A percentile compares a stretch with the other conserved stretches of the same genome.
Conservation (phyloP, 2,113 vertebrate species). For the Paramormyrops kingsleyae region DNA sequence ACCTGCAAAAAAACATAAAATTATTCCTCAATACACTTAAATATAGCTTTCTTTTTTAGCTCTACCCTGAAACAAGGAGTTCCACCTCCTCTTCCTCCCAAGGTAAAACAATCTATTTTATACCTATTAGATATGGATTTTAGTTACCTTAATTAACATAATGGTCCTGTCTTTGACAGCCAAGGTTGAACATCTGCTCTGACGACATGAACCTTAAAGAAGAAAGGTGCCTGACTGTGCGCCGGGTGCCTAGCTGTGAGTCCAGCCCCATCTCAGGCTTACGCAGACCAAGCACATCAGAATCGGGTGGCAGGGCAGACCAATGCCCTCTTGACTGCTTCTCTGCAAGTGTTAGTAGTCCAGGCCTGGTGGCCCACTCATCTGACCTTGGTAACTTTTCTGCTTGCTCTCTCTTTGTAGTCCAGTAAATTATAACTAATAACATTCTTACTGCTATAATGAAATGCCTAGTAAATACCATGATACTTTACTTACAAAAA, state of each 20-base stretch:
- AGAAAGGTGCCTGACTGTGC: slow-evolving; percentile 75
- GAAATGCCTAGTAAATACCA: not conserved
- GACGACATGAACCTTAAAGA: slow-evolving; percentile 77
- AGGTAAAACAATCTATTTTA: slow-evolving; percentile 60
- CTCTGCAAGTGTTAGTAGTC: slow-evolving; percentile 75
- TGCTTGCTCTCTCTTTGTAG: not conserved
- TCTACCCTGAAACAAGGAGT: slow-evolving; percentile 78
- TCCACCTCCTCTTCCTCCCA: slow-evolving; percentile 88
- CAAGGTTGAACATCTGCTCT: slow-evolving; percentile 69
- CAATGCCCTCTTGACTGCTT: slow-evolving; percentile 57
- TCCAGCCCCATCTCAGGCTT: slow-evolving; percentile 59
- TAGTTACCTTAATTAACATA: not conserved
- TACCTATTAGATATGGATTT: not conserved
- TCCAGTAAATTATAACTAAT: not conserved
- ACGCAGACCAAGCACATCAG: slow-evolving; percentile 81
- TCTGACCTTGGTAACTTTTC: slow-evolving; percentile 52
- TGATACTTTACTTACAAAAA: not conserved
- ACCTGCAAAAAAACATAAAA: not conserved
- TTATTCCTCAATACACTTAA: not conserved
- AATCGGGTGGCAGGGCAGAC: slow-evolving; percentile 64
- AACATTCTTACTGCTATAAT: not conserved
- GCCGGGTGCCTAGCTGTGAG: slow-evolving; percentile 71
- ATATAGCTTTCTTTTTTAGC: slow-evolving; percentile 51
- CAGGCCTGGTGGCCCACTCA: slow-evolving; percentile 59
- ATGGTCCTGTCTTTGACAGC: slow-evolving; percentile 55